Evolutionary conservation across 2,888 invertebrate species (phyloP), one percentile per base, ranked within the genome.

Genomic region (Aplocera efformata): DNA sequence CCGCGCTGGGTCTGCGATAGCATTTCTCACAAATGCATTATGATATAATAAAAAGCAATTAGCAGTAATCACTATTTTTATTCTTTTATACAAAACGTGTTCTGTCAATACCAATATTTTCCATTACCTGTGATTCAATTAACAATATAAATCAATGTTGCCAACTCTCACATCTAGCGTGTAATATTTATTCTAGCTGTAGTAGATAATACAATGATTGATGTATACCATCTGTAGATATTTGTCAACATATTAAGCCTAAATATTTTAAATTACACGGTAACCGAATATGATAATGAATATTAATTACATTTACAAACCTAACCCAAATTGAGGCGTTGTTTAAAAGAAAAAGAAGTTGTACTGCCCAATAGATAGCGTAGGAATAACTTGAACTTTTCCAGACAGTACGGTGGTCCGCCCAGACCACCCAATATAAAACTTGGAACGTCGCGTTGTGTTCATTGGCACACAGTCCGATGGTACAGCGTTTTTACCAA

Each of bases 31-130:
- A 27, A 23, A 24, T 34, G 27, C 28, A 1, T 36, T 23, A 11
- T 10, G n/a, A 6, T 23, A 36, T 49, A 69, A 64, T 62, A 44
- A 77, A 75, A 71, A 46, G 42, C 29, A n/a, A 50, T 23, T 67
- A 71, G 69, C 73, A 73, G 70, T 73, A 76, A 63, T 69, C 57
- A 60, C 50, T 60, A 67, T 64, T 77, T 67, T 72, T 72, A 73
- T 77, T 70, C 67, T 68, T 71, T 54, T 50, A 43, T 53, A 61
- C 50, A 75, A 76, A 79, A 77, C 68, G 67, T 70, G 65, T 61
- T 71, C 58, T 60, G 68, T 67, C 69, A 66, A 71, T 74, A 74
- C 72, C n/a, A 70, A 67, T 72, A 70, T 64, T 63, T 56, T 59
- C 59, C 67, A 64, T 61, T 55, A 50, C 51, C 43, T 60, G 56